Evolutionary conservation across 1,140 invertebrate genomes (phyloP).

Genomic region (Drosophila micromelanica): DNA sequence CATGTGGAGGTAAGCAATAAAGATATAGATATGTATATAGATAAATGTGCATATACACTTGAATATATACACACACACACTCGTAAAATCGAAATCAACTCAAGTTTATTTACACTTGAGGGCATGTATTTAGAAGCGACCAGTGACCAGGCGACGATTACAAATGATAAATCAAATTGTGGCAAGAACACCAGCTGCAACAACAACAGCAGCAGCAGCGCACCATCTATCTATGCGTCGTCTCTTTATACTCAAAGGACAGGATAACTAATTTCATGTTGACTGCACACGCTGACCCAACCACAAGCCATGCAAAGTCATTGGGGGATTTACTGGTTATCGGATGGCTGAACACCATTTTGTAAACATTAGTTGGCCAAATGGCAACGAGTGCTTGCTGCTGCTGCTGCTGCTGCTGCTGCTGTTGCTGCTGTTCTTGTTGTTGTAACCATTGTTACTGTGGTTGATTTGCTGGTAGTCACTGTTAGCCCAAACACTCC

Average conservation of each 20-base stretch:
- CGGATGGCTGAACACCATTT: slow-evolving; percentile 74
- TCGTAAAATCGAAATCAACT: background rate
- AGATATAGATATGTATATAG: slow-evolving; percentile 2
- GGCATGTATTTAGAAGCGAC: slow-evolving; percentile 26
- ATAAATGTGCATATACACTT: background rate
- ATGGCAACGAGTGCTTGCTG: slow-evolving; percentile 15
- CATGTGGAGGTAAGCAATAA: slow-evolving; percentile 74
- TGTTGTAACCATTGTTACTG: background rate
- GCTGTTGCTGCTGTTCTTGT: background rate
- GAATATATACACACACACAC: background rate
- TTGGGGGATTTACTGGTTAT: slow-evolving; percentile 72
- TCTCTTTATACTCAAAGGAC: slow-evolving; percentile 8
- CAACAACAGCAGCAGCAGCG: background rate
- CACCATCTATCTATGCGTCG: too few relatives aligned
- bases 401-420: background rate
- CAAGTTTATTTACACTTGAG: slow-evolving; percentile 46
- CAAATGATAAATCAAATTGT: slow-evolving; percentile 51
- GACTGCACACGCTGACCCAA: slow-evolving; percentile 56
- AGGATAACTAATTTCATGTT: slow-evolving; percentile 78
- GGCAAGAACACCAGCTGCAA: slow-evolving; percentile 6
- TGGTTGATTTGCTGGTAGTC: background rate
- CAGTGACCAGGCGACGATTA: slow-evolving; percentile 36
- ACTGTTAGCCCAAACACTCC: background rate
- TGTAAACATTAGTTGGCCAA: slow-evolving; percentile 68
- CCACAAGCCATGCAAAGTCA: slow-evolving; percentile 67